A percentile compares a stretch with the other conserved stretches of the same genome.
phyloP scores from a whole-genome alignment of 2,797 vertebrate genomes.

The Tenualosa thibaudeaui region DNA sequence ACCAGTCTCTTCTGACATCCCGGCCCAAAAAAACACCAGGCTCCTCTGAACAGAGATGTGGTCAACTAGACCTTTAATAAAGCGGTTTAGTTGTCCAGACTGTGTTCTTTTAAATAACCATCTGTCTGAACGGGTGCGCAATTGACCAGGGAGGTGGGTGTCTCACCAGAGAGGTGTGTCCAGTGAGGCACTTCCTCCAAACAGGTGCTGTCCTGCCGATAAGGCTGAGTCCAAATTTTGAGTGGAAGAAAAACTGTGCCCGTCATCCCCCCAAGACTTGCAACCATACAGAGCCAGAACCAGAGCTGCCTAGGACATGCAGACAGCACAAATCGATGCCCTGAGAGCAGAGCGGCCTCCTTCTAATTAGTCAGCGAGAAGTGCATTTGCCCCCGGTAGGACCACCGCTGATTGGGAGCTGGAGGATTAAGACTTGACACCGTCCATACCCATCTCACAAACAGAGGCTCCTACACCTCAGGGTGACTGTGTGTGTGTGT shows the following conservation, averaged over 20 bases:
- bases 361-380: background rate
- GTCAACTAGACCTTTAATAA: no score
- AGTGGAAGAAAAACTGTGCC: background rate
- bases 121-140: background rate
- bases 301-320: background rate
- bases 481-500: background rate
- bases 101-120: background rate
- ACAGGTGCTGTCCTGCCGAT: conserved; percentile 15
- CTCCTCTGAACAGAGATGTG: background rate
- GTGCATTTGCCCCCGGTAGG: background rate
- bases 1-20: conserved; percentile 56
- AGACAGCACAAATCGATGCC: conserved; percentile 3
- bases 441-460: background rate
- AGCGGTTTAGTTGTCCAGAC: background rate
- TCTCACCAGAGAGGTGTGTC: background rate
- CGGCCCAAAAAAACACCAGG: background rate
- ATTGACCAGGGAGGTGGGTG: background rate
- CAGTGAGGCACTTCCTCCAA: background rate
- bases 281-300: background rate
- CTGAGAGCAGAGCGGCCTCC: background rate
- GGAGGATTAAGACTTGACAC: background rate
- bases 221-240: background rate
- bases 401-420: background rate
- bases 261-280: background rate
- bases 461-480: background rate